Percentiles rank a stretch among this genome's conserved stretches.
Conservation (phyloP, 1,140 invertebrate species). For the Hormaphis cornu region DNA sequence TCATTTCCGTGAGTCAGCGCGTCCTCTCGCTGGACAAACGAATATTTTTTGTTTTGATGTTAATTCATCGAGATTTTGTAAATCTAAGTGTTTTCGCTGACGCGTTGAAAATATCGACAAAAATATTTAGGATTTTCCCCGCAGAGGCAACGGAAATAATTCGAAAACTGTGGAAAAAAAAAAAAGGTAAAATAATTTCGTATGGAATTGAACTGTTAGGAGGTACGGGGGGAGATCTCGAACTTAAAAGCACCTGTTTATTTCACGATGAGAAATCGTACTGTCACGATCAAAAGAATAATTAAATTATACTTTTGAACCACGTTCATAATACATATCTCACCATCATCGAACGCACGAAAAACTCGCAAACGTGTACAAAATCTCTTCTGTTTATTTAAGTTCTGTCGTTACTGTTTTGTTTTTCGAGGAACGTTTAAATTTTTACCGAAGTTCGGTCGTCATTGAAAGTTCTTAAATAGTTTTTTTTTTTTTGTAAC, state of each 20-base stretch:
- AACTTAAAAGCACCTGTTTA: neutral
- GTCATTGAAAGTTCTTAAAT: neutral
- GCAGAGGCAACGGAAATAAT: no score
- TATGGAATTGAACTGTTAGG: no score
- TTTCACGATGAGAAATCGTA: slow-evolving; percentile 1
- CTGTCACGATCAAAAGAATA: neutral
- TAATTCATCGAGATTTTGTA: no score
- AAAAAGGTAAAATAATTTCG: no score
- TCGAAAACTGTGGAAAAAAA: no score
- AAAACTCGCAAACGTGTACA: neutral
- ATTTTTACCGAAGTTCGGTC: neutral
- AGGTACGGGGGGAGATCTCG: no score
- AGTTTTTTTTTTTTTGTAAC: neutral
- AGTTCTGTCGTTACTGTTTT: neutral
- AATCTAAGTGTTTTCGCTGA: no score
- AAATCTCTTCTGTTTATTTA: neutral
- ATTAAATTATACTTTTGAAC: neutral
- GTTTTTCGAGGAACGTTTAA: slow-evolving; percentile 12
- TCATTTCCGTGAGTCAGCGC: no score
- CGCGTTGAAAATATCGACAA: no score
- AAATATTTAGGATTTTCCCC: no score
- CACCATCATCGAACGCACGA: neutral
- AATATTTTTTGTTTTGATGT: no score
- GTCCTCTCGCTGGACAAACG: no score
- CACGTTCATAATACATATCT: slow-evolving; percentile 9